Evolutionary conservation across 2,113 vertebrate species (phyloP).

Genomic region (Alligator sinensis): DNA sequence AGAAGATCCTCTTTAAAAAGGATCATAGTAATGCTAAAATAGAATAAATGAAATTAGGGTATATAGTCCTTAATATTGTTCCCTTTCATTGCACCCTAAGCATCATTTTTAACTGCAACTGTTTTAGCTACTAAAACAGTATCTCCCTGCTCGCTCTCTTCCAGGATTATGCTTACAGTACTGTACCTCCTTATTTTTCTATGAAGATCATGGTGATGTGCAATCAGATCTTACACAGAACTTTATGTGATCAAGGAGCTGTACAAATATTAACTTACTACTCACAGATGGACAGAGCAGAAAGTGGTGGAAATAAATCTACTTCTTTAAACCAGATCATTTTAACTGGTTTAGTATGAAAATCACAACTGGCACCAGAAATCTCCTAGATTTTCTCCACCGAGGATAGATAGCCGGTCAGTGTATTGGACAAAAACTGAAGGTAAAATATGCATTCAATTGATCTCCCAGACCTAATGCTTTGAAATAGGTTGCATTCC

Average conservation of each 20-base stretch:
- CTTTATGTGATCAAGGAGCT: background rate
- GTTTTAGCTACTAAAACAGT: background rate
- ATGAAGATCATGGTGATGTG: background rate
- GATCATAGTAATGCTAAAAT: background rate
- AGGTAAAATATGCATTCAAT: background rate
- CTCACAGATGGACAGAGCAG: background rate
- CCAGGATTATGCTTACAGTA: background rate
- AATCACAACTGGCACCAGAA: background rate
- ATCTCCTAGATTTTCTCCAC: background rate
- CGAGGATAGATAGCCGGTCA: background rate
- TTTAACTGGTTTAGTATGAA: background rate
- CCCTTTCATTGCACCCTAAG: background rate
- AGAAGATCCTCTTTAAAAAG: background rate
- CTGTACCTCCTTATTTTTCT: background rate
- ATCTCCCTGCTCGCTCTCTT: background rate
- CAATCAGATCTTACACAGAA: background rate
- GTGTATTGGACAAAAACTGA: background rate
- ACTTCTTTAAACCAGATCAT: background rate
- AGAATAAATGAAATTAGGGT: background rate
- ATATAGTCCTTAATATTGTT: background rate
- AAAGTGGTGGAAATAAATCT: background rate
- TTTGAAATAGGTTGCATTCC: slow-evolving; percentile 28
- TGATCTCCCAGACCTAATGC: slow-evolving; percentile 33
- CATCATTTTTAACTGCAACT: background rate
- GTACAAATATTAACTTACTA: background rate